Evolutionary conservation across 92 coral and sea anemone species (phyloP), one percentile per base, ranked within the genome.

Genomic region (Palythoa caribaeorum): DNA sequence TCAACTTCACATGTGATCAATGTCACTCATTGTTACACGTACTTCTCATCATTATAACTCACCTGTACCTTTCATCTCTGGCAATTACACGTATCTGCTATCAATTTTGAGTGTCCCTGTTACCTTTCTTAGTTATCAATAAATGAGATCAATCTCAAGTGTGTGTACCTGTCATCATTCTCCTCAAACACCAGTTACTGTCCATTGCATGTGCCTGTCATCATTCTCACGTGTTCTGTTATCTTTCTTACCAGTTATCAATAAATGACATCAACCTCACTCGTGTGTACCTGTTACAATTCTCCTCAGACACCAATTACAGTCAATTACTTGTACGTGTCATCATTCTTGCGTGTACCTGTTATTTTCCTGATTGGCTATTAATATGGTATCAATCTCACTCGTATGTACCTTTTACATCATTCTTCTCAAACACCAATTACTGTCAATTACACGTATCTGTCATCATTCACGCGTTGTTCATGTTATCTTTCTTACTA

Each of bases 131-230:
- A 11, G 11, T 51, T 6, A 6, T 51, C 11, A 51, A 51, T 3
- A 57, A 3, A 14, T 57, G 5, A 14, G 3, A 7, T 2, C 63
- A 57, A 3, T 3, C 63, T 57, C 63, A 57, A 14, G 11, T 0
- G 20, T 2, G 16, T 17, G 20, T 51, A 96, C 99, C 96, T 95
- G 55, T 90, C 94, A 85, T 96, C 92, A 44, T 87, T 84, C 62
- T 96, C 99, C 83, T 94, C 98, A 87, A 91, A 92, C 59, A 94
- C 80, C 86, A 93, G 76, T 6, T 74, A 77, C 55, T 6, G n/a
- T 59, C 66, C 14, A 17, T 59, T 19, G 20, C 9, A 8, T 16
- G 21, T 15, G n/a, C 70, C 36, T 63, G 70, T n/a, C 70, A 63
- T 63, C 70, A 63, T n/a, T 63, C 70, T 2, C 50, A 79, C 57